Evolutionary conservation across 2,113 vertebrate species (phyloP).

Genomic region (Octodon degus): DNA sequence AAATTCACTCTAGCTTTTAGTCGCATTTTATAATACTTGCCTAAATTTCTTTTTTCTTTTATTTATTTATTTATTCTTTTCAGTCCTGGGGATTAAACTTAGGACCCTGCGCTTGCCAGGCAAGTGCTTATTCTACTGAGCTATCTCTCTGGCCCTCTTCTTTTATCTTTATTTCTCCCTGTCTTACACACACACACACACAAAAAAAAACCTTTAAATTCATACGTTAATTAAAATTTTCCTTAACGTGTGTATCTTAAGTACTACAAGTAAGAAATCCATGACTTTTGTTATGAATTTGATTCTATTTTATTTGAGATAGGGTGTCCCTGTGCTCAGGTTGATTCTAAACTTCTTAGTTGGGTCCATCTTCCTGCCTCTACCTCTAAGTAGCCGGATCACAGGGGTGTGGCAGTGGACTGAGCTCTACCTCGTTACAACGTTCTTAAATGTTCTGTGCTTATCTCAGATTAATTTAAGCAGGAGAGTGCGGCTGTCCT

Average conservation of each 20-base stretch:
- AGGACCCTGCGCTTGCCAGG: too few relatives aligned
- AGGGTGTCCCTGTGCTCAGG: background rate
- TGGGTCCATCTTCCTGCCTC: background rate
- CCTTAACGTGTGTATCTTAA: background rate
- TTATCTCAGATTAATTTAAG: background rate
- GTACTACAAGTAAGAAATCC: background rate
- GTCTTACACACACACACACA: background rate
- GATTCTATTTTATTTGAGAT: background rate
- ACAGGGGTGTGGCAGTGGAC: background rate
- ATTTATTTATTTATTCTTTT: too few relatives aligned
- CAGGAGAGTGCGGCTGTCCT: background rate
- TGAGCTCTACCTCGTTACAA: background rate
- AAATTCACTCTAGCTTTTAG: background rate
- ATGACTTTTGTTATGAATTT: background rate
- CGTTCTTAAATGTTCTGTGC: background rate
- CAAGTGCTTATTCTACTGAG: too few relatives aligned
- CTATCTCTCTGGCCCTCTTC: too few relatives aligned
- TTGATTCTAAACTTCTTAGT: background rate
- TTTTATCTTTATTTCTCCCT: background rate
- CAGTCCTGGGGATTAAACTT: too few relatives aligned
- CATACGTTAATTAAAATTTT: background rate
- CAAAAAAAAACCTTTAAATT: background rate
- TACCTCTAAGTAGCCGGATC: too few relatives aligned
- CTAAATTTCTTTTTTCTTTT: background rate
- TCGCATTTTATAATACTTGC: background rate